Percentiles rank a stretch among this genome's conserved stretches.
phyloP scores from a whole-genome alignment of 2,797 vertebrate genomes.

The Epinephelus coioides region DNA sequence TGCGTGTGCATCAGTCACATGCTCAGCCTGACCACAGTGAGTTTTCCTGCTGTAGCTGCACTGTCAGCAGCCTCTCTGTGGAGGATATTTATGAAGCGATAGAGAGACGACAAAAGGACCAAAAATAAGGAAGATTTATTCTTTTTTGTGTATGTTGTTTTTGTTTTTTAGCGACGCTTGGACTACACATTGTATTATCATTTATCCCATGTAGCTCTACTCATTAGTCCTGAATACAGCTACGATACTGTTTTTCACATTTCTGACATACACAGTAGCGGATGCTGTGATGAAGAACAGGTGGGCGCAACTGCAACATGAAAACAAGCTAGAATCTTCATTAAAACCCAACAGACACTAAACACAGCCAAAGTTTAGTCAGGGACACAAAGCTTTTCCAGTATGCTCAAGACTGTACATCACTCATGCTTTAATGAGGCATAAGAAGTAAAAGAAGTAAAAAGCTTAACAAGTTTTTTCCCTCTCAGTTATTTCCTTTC shows the following conservation, averaged over 20 bases:
- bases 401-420: neutral
- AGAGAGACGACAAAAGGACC: conserved; percentile 23
- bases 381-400: neutral
- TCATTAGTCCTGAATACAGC: neutral
- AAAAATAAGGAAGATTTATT: conserved; percentile 46
- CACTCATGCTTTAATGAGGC: neutral
- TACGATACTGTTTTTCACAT: neutral
- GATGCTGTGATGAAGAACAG: neutral
- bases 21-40: conserved; percentile 7
- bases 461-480: no score
- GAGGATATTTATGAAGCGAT: conserved; percentile 60
- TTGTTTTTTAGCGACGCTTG: neutral
- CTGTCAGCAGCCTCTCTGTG: conserved; percentile 53
- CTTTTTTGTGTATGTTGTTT: neutral
- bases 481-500: neutral
- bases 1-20: conserved; percentile 1
- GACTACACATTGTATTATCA: neutral
- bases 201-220: conserved; percentile 2
- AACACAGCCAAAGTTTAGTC: neutral
- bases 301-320: neutral
- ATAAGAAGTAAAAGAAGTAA: neutral
- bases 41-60: conserved; percentile 25
- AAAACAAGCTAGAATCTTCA: neutral
- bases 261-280: neutral
- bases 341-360: neutral